Percentiles rank a stretch among this genome's conserved stretches.
Conservation (phyloP, 2,113 vertebrate genomes). For the Illadopsis cleaveri region DNA sequence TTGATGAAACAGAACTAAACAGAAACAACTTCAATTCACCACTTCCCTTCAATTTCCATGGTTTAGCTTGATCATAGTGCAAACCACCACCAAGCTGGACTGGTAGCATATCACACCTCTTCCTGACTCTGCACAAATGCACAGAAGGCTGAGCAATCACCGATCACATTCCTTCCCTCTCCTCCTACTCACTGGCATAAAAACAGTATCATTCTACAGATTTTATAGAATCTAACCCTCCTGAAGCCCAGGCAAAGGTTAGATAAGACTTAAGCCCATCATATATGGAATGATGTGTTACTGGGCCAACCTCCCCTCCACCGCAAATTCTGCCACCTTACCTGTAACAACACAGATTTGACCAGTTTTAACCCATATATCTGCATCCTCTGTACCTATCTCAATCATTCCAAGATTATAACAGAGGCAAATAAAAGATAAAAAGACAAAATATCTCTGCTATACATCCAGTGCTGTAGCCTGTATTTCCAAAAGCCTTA, state of each 20-base stretch:
- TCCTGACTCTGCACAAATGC: neutral
- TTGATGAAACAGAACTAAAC: neutral
- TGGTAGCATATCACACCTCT: neutral
- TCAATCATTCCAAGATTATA: neutral
- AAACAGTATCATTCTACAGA: neutral
- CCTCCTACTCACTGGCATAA: neutral
- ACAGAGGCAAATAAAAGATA: neutral
- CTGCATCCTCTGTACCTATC: neutral
- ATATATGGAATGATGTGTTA: neutral
- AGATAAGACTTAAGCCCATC: neutral
- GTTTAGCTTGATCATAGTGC: neutral
- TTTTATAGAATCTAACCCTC: neutral
- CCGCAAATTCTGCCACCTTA: neutral
- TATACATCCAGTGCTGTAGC: neutral
- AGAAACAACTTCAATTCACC: neutral
- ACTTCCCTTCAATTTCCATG: neutral
- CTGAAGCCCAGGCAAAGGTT: neutral
- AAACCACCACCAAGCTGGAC: neutral
- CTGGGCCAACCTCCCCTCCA: neutral
- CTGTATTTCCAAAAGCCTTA: neutral
- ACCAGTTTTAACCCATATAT: neutral
- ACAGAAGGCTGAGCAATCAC: neutral
- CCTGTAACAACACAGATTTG: neutral
- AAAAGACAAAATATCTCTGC: neutral
- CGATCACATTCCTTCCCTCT: neutral